Evolutionary conservation across 1,140 invertebrate genomes (phyloP), one percentile per base, ranked within the genome.

Genomic region (Apis cerana): DNA sequence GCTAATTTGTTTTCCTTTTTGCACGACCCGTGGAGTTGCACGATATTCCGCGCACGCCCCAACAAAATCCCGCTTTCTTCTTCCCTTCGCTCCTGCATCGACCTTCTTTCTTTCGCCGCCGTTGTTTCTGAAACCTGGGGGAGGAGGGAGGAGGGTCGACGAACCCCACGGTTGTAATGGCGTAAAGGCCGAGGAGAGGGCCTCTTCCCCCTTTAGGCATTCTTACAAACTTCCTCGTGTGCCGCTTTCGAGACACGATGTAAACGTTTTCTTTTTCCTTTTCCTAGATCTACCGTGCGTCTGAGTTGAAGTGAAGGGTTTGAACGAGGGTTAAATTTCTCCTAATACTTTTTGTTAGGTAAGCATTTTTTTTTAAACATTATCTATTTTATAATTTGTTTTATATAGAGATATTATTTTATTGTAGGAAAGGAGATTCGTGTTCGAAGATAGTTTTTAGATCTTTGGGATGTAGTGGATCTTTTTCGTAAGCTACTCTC

Each of bases 1-100:
- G 78, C 77, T 84, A 84, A 80, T 84, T 80, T 80, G 78, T 78
- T 74, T 84, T 80, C 82, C 70, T 80, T 80, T 74, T 84, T 84
- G 68, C 70, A 68, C 56, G 52, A 43, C 23, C 75, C 65, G 59
- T 71, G 69, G 1, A 7, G 17, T 33, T 19, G n/a, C 62, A n/a
- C 82, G 82, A 80, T 80, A 80, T 80, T 84, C 82, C 82, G 56
- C 50, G 70, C 70, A 80, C 78, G 77, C 64, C 50, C 48, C 69
- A 27, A 43, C 62, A 64, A 61, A 71, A 84, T 80, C 70, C 82
- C 11, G 68, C 69, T 71, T 79, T 65, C 67, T 78, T 83, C 75
- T 68, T 72, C 59, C 33, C 68, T 79, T 54, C 70, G 33, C 17
- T 64, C 58, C 59, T 17, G 9, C 61, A 13, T 64, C 48, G 23